Base-by-base conservation (phyloP, 2,888 invertebrate genomes). In the Anoncus sp. region DNA sequence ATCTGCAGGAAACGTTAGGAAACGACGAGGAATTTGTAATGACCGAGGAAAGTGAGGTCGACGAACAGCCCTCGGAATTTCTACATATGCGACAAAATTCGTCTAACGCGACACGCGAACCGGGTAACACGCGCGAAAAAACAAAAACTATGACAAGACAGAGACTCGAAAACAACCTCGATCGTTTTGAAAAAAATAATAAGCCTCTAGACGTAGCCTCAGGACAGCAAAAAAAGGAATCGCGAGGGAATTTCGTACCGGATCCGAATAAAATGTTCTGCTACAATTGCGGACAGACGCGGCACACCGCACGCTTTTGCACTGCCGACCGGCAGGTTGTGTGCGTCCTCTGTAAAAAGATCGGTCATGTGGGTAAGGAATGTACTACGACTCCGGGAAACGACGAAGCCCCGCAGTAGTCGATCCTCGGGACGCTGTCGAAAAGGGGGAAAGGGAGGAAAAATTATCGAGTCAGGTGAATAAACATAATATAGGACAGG, bases 311-410 rank as follows among this genome's bases (percentile, higher is more conserved):
- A 16, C 73, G 77, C 31, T 67, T 38, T 27, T 77, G 73, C 35
- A 67, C 43, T 27, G 47, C 47, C n/a, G 40, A 60, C 16, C 51
- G 67, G 3, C 62, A 69, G 51, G 35, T 20, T 7, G 43, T 77
- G 12, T 77, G 73, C 20, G 9, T 43, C 6, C n/a, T 35, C 1
- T 73, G n/a, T n/a, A n/a, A n/a, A n/a, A n/a, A n/a, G n/a, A n/a
- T n/a, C n/a, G n/a, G n/a, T n/a, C n/a, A 66, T 35, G 18, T 40
- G 22, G 24, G 10, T n/a, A n/a, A n/a, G n/a, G n/a, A 10, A 3
- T 74, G 74, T 43, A 38, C 59, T 6, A 49, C 24, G 20, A 31
- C 18, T 55, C 49, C 69, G 69, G 75, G 63, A 75, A 75, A 75
- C 75, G 75, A 3, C 5, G 12, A 69, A 12, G 69, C 69, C 69